Conservation (phyloP, 2,113 vertebrate genomes). For the Perca schrenkii region DNA sequence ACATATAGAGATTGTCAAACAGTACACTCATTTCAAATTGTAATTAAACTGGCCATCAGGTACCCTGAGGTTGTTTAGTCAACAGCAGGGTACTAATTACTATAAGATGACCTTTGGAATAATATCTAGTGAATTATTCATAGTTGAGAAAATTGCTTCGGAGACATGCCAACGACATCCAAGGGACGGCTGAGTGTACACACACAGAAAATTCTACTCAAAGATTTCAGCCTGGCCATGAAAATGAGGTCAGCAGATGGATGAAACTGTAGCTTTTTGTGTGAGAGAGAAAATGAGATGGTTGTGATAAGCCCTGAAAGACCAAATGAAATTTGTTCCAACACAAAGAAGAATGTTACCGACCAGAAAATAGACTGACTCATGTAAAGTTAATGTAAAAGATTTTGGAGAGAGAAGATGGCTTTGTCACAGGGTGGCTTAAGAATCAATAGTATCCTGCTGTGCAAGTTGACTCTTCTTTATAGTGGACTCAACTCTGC, state of each 20-base stretch:
- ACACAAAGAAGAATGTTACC: conserved; percentile 10
- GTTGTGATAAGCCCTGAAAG: conserved; percentile 24
- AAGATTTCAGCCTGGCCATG: conserved; percentile 58
- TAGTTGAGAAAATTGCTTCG: conserved; percentile 84
- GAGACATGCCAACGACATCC: conserved; percentile 81
- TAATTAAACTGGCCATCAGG: conserved; percentile 89
- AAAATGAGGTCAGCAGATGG: conserved; percentile 65
- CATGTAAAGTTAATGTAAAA: conserved; percentile 35
- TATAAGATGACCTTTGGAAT: conserved; percentile 90
- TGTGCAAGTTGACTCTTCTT: conserved; percentile 19
- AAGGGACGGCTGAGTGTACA: conserved; percentile 74
- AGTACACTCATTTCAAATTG: conserved; percentile 88
- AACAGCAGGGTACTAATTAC: conserved; percentile 90
- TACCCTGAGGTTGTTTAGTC: conserved; percentile 89
- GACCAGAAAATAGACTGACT: conserved; percentile 26
- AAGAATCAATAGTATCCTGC: conserved; percentile 26
- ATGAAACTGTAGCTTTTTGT: conserved; percentile 35
- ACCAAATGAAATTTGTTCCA: conserved; percentile 11
- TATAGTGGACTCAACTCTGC: conserved; percentile 12
- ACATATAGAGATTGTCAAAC: conserved; percentile 88
- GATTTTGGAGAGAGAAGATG: conserved; percentile 4
- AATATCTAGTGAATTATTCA: conserved; percentile 90
- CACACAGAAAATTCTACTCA: conserved; percentile 60
- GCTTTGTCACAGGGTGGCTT: conserved; percentile 6
- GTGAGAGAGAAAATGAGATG: conserved; percentile 31